Evolutionary conservation across 2,113 vertebrate species (phyloP), one percentile per base, ranked within the genome.

Genomic region (Amazona vittata): DNA sequence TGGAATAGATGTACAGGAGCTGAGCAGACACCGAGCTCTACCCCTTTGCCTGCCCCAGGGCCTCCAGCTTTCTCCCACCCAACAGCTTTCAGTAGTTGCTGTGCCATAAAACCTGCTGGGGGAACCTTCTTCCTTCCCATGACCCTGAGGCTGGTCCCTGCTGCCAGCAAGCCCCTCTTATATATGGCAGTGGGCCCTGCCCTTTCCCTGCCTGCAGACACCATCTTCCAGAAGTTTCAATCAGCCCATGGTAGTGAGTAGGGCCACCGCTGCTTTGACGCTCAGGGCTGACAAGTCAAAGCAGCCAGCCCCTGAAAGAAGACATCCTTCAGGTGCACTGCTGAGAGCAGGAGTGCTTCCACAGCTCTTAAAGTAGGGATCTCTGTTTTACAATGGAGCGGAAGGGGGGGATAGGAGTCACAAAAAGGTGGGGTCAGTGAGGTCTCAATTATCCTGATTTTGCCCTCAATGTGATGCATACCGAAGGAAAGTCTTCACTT

Each of bases 101-200:
- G 9, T 37, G 65, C 65, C 52, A 68, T 8, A 22, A 7, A 20
- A 16, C 7, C 13, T 14, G 16, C 20, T 0, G 0, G 33, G 15
- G 29, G 43, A 67, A 12, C 10, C 9, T 39, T 24, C 5, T 11
- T 44, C 37, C 75, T 65, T 37, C 47, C 73, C 12, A 1, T 20
- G 22, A 1, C 10, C 31, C 12, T 13, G 18, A 20, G 24, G 17
- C 10, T 3, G 14, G 3, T 11, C 12, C 4, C 0, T 0, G 64
- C 35, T 8, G 8, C 9, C 70, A 71, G 12, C 14, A 35, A 44
- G 7, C 5, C 26, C 31, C 13, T 10, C 8, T 33, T 37, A 16
- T 2, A 22, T 8, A 25, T 3, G 19, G 16, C 33, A 15, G 43
- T 0, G 1, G 10, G 22, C 31, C 19, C 31, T 14, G 29, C n/a